Conservation (phyloP, 1,140 invertebrate species). For the Andrena cerasifolii region DNA sequence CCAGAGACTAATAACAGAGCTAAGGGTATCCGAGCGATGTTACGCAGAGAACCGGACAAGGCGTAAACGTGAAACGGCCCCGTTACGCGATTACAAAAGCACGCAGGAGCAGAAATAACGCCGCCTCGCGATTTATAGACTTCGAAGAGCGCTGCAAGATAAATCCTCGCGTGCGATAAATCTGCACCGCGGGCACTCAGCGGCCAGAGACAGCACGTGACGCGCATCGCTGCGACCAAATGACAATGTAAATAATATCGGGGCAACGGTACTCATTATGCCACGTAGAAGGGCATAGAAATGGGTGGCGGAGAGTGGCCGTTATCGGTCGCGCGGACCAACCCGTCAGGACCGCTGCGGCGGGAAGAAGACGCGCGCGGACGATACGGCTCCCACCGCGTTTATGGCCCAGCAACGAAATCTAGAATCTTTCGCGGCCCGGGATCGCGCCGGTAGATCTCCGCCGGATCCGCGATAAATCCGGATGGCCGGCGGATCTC, state of each 20-base stretch:
- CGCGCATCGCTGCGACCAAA: constrained; percentile 39
- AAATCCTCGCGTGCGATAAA: too few species aligned
- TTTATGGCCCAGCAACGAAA: constrained; percentile 29
- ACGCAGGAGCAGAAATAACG: background rate
- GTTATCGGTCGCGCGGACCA: constrained; percentile 43
- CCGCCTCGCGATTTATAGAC: background rate
- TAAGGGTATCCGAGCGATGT: too few species aligned
- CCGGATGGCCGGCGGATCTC: constrained; percentile 47
- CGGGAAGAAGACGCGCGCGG: constrained; percentile 8
- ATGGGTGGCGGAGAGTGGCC: background rate
- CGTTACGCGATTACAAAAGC: background rate
- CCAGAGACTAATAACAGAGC: too few species aligned
- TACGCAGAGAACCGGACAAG: too few species aligned
- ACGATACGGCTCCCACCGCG: constrained; percentile 32
- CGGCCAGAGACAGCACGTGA: constrained; percentile 24
- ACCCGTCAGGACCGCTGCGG: constrained; percentile 35
- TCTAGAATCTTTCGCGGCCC: constrained; percentile 13
- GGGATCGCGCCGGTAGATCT: constrained; percentile 43
- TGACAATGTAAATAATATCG: constrained; percentile 51
- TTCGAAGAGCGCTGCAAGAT: constrained; percentile 13
- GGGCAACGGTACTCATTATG: constrained; percentile 50
- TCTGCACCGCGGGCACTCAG: constrained; percentile 5
- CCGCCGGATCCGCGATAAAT: constrained; percentile 48
- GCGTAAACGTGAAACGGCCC: background rate
- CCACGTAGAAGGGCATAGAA: background rate